A percentile compares a stretch with the other conserved stretches of the same genome.
Conservation (phyloP, 2,113 vertebrate species). For the Apeltes quadracus region DNA sequence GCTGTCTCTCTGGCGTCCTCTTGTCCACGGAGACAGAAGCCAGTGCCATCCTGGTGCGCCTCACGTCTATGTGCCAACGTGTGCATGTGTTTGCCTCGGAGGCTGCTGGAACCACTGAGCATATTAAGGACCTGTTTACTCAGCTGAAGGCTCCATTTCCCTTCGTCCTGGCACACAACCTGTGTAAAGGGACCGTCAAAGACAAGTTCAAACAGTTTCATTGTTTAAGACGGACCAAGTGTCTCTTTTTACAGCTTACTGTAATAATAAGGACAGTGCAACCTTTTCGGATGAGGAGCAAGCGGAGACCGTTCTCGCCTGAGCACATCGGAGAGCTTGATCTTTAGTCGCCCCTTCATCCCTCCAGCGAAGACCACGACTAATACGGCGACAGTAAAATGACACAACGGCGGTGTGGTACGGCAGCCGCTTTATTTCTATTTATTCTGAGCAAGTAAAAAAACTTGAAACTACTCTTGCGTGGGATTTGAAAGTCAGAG, state of each 20-base stretch:
- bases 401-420: background rate
- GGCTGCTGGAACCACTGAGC: slow-evolving; percentile 76
- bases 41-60: slow-evolving; percentile 54
- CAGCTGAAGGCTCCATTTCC: slow-evolving; percentile 78
- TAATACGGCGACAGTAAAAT: slow-evolving; percentile 7
- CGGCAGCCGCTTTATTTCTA: background rate
- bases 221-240: slow-evolving; percentile 47
- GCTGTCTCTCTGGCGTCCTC: slow-evolving; percentile 42
- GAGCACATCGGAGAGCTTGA: slow-evolving; percentile 38
- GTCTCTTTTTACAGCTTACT: slow-evolving; percentile 60
- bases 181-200: slow-evolving; percentile 28
- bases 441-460: slow-evolving; percentile 18
- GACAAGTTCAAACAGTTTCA: slow-evolving; percentile 56
- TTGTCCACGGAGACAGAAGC: slow-evolving; percentile 35
- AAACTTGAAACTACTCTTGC: slow-evolving; percentile 31
- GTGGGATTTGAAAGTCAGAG: slow-evolving; percentile 44
- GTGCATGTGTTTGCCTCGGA: slow-evolving; percentile 60
- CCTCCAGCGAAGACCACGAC: slow-evolving; percentile 13
- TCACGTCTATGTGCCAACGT: slow-evolving; percentile 48
- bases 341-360: slow-evolving; percentile 37
- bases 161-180: slow-evolving; percentile 32
- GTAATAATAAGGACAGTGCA: slow-evolving; percentile 74
- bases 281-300: slow-evolving; percentile 70
- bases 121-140: slow-evolving; percentile 84
- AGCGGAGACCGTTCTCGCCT: slow-evolving; percentile 44